Evolutionary conservation across 1,140 invertebrate genomes (phyloP), one percentile per base, ranked within the genome.

Genomic region (Ceratina australensis): DNA sequence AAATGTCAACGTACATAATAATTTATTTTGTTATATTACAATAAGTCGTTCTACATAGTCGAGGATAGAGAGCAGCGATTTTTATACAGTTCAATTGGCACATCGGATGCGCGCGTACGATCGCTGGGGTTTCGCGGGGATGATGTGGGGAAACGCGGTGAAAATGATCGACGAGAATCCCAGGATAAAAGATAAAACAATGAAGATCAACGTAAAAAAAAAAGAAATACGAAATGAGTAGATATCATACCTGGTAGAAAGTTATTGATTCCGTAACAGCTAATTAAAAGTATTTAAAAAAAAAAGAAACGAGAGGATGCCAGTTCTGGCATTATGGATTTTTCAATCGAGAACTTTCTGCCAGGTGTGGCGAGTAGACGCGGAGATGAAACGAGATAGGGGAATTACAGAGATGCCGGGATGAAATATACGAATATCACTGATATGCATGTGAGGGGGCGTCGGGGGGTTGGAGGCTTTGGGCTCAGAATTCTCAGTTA

Each of bases 21-120:
- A 85, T 85, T 85, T 85, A 84, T 83, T 84, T 68, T 75, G 61
- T 85, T 85, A 85, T 84, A 85, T 85, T 85, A 85, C 83, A 85
- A 84, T 85, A 84, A 84, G 66, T 83, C 81, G 73, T 83, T 83
- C 82, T 84, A 84, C 83, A 83, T 84, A 80, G 76, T 83, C 78
- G 49, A 83, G 83, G 78, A 84, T 78, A 84, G 78, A 83, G 83
- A 79, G 83, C 63, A 66, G 72, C 49, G 74, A 83, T 83, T 82
- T 64, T 76, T 77, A 42, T 42, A 74, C 77, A 80, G 66, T 79
- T 69, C 72, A 54, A 57, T 82, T 59, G 66, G 49, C 73, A 72
- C 73, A 60, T 79, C 63, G 52, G 60, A 56, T 79, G 68, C 79
- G 60, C 54, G 56, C 26, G 67, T 56, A 56, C 15, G 57, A 69